A percentile compares a stretch with the other conserved stretches of the same genome.
These are phyloP conservation scores for Channa argus DNA, from an alignment of 2,113 vertebrate species.

Conservation along the genomic window DNA sequence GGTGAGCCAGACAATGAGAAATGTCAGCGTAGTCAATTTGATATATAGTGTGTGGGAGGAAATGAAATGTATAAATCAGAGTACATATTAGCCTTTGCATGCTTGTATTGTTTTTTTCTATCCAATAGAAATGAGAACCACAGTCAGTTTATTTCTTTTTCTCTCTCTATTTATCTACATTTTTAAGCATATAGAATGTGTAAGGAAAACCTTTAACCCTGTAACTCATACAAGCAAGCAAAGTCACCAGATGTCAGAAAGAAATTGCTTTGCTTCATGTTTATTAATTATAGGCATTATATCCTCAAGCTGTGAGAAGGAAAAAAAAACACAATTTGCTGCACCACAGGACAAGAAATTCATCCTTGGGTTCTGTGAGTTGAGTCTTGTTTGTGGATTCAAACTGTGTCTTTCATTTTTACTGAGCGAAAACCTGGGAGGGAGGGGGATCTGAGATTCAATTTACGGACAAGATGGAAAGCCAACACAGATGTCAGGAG, in stretches of 20 bases:
- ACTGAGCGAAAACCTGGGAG: constrained; percentile 48
- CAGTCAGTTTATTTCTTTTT: neutral
- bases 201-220: no score
- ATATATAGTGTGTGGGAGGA: constrained; percentile 8
- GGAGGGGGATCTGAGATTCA: constrained; percentile 73
- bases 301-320: constrained; percentile 38
- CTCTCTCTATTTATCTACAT: neutral
- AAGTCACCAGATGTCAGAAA: constrained; percentile 33
- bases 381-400: constrained; percentile 71
- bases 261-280: constrained; percentile 56
- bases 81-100: neutral
- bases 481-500: constrained; percentile 75
- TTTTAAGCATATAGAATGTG: neutral
- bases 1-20: constrained; percentile 41
- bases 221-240: neutral
- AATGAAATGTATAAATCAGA: constrained; percentile 29
- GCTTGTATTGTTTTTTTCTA: neutral
- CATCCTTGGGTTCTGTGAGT: constrained; percentile 39
- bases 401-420: constrained; percentile 66
- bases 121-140: constrained; percentile 15
- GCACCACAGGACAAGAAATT: constrained; percentile 64
- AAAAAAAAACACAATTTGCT: constrained; percentile 65
- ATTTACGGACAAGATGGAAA: constrained; percentile 79
- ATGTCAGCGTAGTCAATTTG: constrained; percentile 33
- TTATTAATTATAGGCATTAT: constrained; percentile 68